Base-by-base conservation (phyloP, 2,888 invertebrate genomes). In the Adela reaumurella region DNA sequence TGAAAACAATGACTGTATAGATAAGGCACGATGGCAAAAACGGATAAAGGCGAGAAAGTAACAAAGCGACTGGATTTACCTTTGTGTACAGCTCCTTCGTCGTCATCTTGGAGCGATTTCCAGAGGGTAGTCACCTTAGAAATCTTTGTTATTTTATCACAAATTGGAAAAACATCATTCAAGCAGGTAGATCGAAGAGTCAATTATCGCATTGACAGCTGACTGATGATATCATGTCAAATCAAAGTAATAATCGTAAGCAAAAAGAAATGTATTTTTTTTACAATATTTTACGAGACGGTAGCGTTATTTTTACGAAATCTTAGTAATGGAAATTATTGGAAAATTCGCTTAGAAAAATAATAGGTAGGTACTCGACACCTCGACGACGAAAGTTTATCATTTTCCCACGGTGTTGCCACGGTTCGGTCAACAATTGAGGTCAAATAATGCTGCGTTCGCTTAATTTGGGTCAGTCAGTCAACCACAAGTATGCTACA, bases 51-150 rank as follows among this genome's bases (percentile, higher is more conserved):
- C 10, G 11, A 45, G 4, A 3, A 20, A 45, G 20, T 20, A 45
- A 18, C 24, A 24, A 14, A 6, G 18, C 20, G 17, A n/a, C 41
- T 2, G 47, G 19, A 50, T 58, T 65, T 72, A 80, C 80, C 79
- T 79, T 77, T 17, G 81, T 79, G 54, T 78, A 81, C 1, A 81
- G 62, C 62, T 81, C 80, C 64, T 79, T 81, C 50, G 81, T 79
- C 48, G 81, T 81, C 81, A 81, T 81, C 58, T 66, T 74, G 59
- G 49, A 56, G 50, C 19, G 46, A 56, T 56, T 54, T 55, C 8
- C 3, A 35, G 35, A 3, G n/a, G 35, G 35, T 35, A 35, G 35
- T 35, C 14, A 14, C 3, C 35, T 8, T 11, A 3, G 14, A 35
- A 14, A 14, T 14, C n/a, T 35, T 14, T 35, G 24, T 24, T 24